A percentile compares a stretch with the other conserved stretches of the same genome.
phyloP scores from a whole-genome alignment of 2,113 vertebrate genomes.

The Poeciliopsis retropinna region DNA sequence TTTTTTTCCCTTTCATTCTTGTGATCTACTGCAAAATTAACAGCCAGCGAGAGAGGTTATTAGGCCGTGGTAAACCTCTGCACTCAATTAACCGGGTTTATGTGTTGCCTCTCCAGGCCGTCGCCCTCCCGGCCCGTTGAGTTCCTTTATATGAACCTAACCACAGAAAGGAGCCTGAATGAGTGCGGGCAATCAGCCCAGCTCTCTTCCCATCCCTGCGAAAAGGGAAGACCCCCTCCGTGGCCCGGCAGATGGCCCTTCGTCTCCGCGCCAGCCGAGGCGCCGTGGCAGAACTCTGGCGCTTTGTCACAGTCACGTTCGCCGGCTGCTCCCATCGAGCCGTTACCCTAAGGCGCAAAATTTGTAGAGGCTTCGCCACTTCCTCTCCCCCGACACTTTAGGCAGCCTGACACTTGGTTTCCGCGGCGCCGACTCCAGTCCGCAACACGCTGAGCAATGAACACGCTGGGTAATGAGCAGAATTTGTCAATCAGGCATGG shows the following conservation, averaged over 20 bases:
- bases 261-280: slow-evolving; percentile 47
- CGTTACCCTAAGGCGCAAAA: slow-evolving; percentile 40
- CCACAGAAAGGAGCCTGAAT: slow-evolving; percentile 45
- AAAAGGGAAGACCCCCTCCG: slow-evolving; percentile 61
- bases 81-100: slow-evolving; percentile 41
- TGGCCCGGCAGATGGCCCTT: slow-evolving; percentile 66
- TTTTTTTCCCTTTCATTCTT: slow-evolving; percentile 5
- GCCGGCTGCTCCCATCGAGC: slow-evolving; percentile 47
- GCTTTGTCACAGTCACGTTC: slow-evolving; percentile 69
- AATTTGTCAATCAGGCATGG: slow-evolving; percentile 67
- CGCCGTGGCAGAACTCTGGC: slow-evolving; percentile 49
- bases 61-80: slow-evolving; percentile 45
- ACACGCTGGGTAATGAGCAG: slow-evolving; percentile 63
- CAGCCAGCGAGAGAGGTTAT: slow-evolving; percentile 40
- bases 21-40: slow-evolving; percentile 32
- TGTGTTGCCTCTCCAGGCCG: not conserved
- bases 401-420: slow-evolving; percentile 33
- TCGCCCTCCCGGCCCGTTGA: slow-evolving; percentile 20
- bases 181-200: slow-evolving; percentile 45
- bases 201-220: slow-evolving; percentile 6
- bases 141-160: slow-evolving; percentile 58
- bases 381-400: slow-evolving; percentile 41
- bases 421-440: slow-evolving; percentile 29
- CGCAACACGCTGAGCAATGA: slow-evolving; percentile 52
- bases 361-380: slow-evolving; percentile 41